phyloP scores from a whole-genome alignment of 1,140 invertebrate genomes.

The Trichonephila clavipes region DNA sequence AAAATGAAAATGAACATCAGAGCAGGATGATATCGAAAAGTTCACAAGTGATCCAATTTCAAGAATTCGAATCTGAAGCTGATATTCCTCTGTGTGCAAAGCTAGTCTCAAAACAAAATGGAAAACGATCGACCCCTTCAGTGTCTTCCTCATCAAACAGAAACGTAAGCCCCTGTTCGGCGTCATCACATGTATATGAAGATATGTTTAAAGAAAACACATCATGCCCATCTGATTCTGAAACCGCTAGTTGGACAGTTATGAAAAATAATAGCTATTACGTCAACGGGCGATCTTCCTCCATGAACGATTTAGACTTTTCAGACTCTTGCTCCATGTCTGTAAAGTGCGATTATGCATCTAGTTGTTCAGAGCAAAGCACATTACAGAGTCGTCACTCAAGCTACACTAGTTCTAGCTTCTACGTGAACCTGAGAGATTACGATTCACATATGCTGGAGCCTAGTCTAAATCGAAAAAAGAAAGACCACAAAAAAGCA shows the following conservation, averaged over 20 bases:
- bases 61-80: slow-evolving; percentile 46
- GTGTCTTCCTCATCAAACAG: slow-evolving; percentile 44
- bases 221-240: slow-evolving; percentile 70
- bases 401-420: slow-evolving; percentile 61
- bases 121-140: neutral
- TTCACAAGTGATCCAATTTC: slow-evolving; percentile 7
- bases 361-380: slow-evolving; percentile 64
- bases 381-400: slow-evolving; percentile 63
- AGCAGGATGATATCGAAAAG: neutral
- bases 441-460: slow-evolving; percentile 72
- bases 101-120: slow-evolving; percentile 65
- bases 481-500: neutral
- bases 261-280: slow-evolving; percentile 74
- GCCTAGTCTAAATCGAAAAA: neutral
- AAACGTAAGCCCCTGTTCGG: slow-evolving; percentile 42
- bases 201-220: slow-evolving; percentile 73
- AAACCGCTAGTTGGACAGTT: slow-evolving; percentile 66
- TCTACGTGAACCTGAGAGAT: slow-evolving; percentile 65
- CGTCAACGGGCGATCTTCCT: slow-evolving; percentile 57
- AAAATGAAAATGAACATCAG: neutral
- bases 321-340: slow-evolving; percentile 68
- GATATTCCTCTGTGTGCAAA: slow-evolving; percentile 72
- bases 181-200: slow-evolving; percentile 67
- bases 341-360: slow-evolving; percentile 67
- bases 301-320: slow-evolving; percentile 65